A percentile compares a stretch with the other conserved stretches of the same genome.
These are phyloP conservation scores for Danio albolineatus DNA, from an alignment of 2,797 vertebrate species.

Conservation along the genomic window DNA sequence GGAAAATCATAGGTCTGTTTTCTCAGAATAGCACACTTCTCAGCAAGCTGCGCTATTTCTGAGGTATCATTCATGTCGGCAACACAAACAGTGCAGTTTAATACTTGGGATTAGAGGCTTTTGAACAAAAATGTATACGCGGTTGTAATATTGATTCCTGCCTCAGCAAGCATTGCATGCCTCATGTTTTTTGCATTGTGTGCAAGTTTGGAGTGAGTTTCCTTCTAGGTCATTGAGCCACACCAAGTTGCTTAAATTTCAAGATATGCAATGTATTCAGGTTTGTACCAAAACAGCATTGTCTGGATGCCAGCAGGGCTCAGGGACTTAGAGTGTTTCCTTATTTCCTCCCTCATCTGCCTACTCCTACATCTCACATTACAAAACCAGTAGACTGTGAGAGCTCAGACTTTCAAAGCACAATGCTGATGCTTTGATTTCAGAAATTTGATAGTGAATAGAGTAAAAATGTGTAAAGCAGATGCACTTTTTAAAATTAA, in stretches of 20 bases:
- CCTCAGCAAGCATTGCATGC: not conserved
- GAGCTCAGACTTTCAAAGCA: constrained; percentile 1
- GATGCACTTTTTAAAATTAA: not conserved
- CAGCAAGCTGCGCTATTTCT: not conserved
- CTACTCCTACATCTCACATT: constrained; percentile 20
- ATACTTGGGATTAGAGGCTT: not conserved
- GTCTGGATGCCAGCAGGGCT: not conserved
- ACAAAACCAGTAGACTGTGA: constrained; percentile 10
- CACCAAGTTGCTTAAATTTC: constrained; percentile 14
- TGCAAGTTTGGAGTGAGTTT: constrained; percentile 6
- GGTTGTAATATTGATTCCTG: not conserved
- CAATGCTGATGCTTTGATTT: not conserved
- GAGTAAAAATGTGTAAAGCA: not conserved
- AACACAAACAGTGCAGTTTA: not conserved
- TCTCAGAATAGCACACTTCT: not conserved
- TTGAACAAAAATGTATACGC: not conserved
- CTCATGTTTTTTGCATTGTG: constrained; percentile 25
- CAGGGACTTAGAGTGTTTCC: not conserved
- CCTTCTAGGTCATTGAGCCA: constrained; percentile 3
- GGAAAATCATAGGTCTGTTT: not conserved
- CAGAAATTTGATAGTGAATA: not conserved
- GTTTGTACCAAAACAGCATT: constrained; percentile 9
- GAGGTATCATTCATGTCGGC: not conserved
- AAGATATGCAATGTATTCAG: constrained; percentile 11
- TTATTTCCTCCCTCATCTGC: constrained; percentile 23